A percentile compares a stretch with the other conserved stretches of the same genome.
Conservation (phyloP, 2,888 invertebrate genomes). For the Cotesia congregata region DNA sequence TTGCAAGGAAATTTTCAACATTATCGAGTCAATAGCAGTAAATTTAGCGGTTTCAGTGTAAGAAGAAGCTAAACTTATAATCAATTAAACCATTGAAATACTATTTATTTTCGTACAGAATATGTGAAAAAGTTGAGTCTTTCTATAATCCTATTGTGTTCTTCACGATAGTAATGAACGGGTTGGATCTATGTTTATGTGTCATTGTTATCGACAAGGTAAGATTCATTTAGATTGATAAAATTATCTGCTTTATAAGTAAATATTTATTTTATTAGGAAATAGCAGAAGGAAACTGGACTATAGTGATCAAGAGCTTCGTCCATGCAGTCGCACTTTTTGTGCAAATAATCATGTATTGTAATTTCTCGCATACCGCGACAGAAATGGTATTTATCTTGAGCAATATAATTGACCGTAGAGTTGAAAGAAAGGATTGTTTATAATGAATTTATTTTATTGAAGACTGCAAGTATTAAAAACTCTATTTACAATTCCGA, state of each 20-base stretch:
- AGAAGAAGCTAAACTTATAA: neutral
- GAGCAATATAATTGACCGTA: neutral
- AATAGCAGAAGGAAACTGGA: neutral
- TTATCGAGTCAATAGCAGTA: neutral
- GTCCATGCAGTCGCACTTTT: neutral
- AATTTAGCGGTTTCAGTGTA: too few species aligned
- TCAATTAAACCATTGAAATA: neutral
- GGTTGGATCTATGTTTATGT: neutral
- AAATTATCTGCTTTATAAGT: neutral
- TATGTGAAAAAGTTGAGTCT: neutral
- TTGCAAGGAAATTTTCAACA: neutral
- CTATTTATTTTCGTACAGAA: neutral
- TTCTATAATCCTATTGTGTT: neutral
- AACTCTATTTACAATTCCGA: neutral
- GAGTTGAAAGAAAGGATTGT: neutral
- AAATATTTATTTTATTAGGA: neutral
- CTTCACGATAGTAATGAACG: neutral
- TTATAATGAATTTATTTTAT: neutral
- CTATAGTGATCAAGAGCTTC: neutral
- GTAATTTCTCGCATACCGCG: neutral
- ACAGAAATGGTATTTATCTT: neutral
- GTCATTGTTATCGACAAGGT: neutral
- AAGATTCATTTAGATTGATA: neutral
- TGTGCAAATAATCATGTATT: neutral
- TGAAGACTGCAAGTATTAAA: neutral